Percentiles rank a stretch among this genome's conserved stretches.
These are phyloP conservation scores for Eristalis arbustorum DNA, from an alignment of 2,888 invertebrate genomes.

Conservation along the genomic window DNA sequence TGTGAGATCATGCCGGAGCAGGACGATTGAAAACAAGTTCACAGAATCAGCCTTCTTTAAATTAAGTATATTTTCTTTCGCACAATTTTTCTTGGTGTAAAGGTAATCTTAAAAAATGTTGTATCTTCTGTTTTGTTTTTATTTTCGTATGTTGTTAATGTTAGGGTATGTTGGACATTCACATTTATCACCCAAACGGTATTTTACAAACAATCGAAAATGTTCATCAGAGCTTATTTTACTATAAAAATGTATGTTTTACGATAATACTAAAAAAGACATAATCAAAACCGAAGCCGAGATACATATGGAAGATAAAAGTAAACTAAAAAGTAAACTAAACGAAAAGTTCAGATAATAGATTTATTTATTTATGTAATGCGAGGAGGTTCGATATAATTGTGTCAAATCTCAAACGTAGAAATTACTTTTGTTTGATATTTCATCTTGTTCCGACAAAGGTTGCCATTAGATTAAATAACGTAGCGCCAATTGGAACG, in stretches of 20 bases:
- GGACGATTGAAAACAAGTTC: slow-evolving; percentile 63
- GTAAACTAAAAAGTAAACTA: too few relatives aligned
- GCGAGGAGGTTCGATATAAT: too few relatives aligned
- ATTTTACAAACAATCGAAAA: too few relatives aligned
- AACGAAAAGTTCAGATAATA: too few relatives aligned
- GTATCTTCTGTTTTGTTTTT: not conserved
- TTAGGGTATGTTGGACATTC: not conserved
- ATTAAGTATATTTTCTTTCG: slow-evolving; percentile 30
- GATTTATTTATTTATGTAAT: too few relatives aligned
- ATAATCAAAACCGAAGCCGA: too few relatives aligned
- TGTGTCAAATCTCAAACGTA: not conserved
- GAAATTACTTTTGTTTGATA: not conserved
- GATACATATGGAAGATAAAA: too few relatives aligned
- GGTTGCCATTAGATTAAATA: slow-evolving; percentile 17
- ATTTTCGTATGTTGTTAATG: not conserved
- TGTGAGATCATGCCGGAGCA: slow-evolving; percentile 31
- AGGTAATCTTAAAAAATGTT: not conserved
- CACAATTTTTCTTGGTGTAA: not conserved
- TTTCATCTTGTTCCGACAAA: not conserved
- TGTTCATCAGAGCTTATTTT: not conserved
- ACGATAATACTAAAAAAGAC: too few relatives aligned
- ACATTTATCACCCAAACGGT: not conserved
- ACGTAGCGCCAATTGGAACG: slow-evolving; percentile 14
- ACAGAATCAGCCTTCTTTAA: slow-evolving; percentile 52
- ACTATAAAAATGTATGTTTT: too few relatives aligned